Evolutionary conservation across 1,140 invertebrate species (phyloP).

Genomic region (Drosophila lacertosa): DNA sequence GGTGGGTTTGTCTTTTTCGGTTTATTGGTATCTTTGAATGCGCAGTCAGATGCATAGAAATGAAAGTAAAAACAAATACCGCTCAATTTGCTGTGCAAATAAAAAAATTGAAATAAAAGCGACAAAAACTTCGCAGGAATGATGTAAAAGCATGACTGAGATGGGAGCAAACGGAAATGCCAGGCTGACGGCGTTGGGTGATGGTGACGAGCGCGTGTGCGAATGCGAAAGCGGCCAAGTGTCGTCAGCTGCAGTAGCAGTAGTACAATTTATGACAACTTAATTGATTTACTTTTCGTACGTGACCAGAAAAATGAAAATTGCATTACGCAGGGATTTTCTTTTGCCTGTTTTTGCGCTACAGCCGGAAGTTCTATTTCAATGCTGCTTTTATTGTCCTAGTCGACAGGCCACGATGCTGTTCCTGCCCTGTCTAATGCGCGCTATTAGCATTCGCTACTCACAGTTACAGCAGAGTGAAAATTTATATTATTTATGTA

Average conservation of each 20-base stretch:
- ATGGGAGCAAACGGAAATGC: constrained; percentile 8
- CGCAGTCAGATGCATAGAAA: constrained; percentile 12
- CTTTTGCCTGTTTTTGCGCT: constrained; percentile 51
- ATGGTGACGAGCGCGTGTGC: constrained; percentile 30
- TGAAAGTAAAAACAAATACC: constrained; percentile 67
- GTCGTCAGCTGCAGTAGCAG: constrained; percentile 69
- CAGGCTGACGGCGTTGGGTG: background rate
- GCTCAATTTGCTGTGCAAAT: constrained; percentile 76
- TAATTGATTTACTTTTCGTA: constrained; percentile 83
- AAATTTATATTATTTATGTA: constrained; percentile 47
- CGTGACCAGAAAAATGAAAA: constrained; percentile 83
- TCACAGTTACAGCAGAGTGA: background rate
- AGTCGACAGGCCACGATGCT: constrained; percentile 22
- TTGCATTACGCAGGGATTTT: constrained; percentile 82
- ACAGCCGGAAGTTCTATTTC: constrained; percentile 74
- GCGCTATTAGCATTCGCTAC: constrained; percentile 54
- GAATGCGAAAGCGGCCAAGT: constrained; percentile 34
- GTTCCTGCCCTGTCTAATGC: constrained; percentile 43
- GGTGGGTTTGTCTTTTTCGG: background rate
- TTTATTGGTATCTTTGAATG: constrained; percentile 13
- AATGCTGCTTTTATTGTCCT: constrained; percentile 52
- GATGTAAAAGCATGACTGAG: constrained; percentile 33
- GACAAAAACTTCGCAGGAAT: constrained; percentile 38
- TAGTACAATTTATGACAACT: constrained; percentile 82
- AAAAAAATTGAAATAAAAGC: constrained; percentile 66